These are phyloP conservation scores for Styela plicata DNA, from an alignment of 23 tunicate species.

Conservation along the genomic window DNA sequence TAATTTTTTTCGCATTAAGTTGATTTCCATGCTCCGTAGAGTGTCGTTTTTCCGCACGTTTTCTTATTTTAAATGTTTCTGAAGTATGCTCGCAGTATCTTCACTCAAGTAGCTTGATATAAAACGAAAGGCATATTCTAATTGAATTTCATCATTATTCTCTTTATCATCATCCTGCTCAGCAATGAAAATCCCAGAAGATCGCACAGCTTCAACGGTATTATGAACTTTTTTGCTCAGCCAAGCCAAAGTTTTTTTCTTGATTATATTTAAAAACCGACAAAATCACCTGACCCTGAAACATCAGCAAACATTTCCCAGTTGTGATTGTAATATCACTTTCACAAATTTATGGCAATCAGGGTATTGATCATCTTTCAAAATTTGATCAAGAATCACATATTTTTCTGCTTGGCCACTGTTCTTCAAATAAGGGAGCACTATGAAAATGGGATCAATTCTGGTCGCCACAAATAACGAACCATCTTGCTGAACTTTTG, in stretches of 20 bases:
- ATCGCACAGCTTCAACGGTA: constrained; percentile 23
- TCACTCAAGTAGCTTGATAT: constrained; percentile 40
- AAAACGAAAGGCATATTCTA: constrained; percentile 58
- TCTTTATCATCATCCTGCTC: constrained; percentile 26
- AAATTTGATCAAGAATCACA: constrained; percentile 58
- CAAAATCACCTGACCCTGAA: constrained; percentile 39
- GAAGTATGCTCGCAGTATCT: constrained; percentile 20
- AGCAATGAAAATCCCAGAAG: constrained; percentile 37
- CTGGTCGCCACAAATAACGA: constrained; percentile 43
- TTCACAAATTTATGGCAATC: constrained; percentile 19
- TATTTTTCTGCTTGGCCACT: constrained; percentile 38
- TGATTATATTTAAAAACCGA: constrained; percentile 66
- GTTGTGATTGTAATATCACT: constrained; percentile 1
- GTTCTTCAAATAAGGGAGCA: constrained; percentile 28
- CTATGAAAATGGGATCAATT: constrained; percentile 64
- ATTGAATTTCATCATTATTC: constrained; percentile 25
- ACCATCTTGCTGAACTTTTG: constrained; percentile 62
- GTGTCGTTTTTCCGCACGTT: constrained; percentile 51
- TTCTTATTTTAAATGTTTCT: constrained; percentile 31
- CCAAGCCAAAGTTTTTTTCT: constrained; percentile 72
- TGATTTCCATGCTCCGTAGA: constrained; percentile 14
- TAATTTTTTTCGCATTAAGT: constrained; percentile 47
- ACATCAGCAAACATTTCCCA: constrained; percentile 42
- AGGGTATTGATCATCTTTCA: constrained; percentile 11
- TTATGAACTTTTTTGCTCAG: constrained; percentile 52